Evolutionary conservation across 92 coral and sea anemone species (phyloP).

Genomic region (Actinernus sp.): DNA sequence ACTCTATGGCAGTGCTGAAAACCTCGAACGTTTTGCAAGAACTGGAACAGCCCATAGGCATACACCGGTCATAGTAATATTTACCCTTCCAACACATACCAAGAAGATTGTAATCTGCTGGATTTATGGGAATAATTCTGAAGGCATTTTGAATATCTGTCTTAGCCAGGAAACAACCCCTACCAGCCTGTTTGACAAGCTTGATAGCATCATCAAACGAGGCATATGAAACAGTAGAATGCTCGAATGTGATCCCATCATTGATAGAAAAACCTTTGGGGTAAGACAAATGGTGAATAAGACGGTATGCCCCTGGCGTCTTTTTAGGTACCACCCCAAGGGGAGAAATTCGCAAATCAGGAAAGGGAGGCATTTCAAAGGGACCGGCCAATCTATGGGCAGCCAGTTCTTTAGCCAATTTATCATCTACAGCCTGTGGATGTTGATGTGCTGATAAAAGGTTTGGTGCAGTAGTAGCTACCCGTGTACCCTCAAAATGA

Average conservation of each 20-base stretch:
- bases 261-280: slow-evolving; percentile 62
- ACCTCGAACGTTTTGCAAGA: slow-evolving; percentile 59
- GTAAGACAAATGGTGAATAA: slow-evolving; percentile 68
- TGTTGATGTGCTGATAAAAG: slow-evolving; percentile 32
- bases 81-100: slow-evolving; percentile 30
- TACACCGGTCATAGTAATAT: slow-evolving; percentile 56
- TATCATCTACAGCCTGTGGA: slow-evolving; percentile 37
- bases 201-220: slow-evolving; percentile 22
- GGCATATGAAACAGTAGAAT: slow-evolving; percentile 21
- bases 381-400: slow-evolving; percentile 65
- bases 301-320: slow-evolving; percentile 61
- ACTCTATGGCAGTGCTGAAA: slow-evolving; percentile 67
- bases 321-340: slow-evolving; percentile 70
- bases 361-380: slow-evolving; percentile 59
- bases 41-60: slow-evolving; percentile 79
- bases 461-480: slow-evolving; percentile 5
- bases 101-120: slow-evolving; percentile 27
- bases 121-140: slow-evolving; percentile 28
- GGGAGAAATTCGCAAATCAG: slow-evolving; percentile 55
- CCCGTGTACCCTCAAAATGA: slow-evolving; percentile 34
- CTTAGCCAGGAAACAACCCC: slow-evolving; percentile 42
- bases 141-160: slow-evolving; percentile 47
- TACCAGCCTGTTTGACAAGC: slow-evolving; percentile 13
- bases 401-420: slow-evolving; percentile 49
- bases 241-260: slow-evolving; percentile 37